Evolutionary conservation across 2,113 vertebrate genomes (phyloP).

Genomic region (Numida meleagris): DNA sequence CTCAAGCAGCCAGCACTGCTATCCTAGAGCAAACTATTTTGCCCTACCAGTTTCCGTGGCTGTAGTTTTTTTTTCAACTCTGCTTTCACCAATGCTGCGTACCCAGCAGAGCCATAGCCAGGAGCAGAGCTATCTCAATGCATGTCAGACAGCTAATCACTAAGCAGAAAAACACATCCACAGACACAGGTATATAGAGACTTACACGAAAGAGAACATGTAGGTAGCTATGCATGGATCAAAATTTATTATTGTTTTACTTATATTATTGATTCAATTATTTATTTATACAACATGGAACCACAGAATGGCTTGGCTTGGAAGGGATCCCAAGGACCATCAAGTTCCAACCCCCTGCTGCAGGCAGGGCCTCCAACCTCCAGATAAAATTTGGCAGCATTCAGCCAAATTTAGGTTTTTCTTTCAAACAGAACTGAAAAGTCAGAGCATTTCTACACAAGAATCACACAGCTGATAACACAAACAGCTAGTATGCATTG

Average conservation of each 20-base stretch:
- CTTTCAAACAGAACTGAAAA: neutral
- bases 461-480: neutral
- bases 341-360: too few relatives aligned
- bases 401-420: neutral
- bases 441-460: neutral
- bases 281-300: too few relatives aligned
- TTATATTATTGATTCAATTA: too few relatives aligned
- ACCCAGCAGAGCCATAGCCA: neutral
- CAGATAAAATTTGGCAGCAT: neutral
- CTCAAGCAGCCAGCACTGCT: neutral
- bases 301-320: too few relatives aligned
- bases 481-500: neutral
- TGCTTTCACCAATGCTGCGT: neutral
- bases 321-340: too few relatives aligned
- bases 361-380: too few relatives aligned
- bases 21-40: neutral
- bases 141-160: accelerated
- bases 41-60: neutral
- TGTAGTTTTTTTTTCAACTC: neutral
- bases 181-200: accelerated
- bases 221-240: accelerated
- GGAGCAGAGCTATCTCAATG: accelerated
- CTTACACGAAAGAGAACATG: accelerated
- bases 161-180: neutral
- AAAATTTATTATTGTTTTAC: neutral